phyloP scores from a whole-genome alignment of 2,113 vertebrate genomes.

The Dolichallabes microphthalmus region DNA sequence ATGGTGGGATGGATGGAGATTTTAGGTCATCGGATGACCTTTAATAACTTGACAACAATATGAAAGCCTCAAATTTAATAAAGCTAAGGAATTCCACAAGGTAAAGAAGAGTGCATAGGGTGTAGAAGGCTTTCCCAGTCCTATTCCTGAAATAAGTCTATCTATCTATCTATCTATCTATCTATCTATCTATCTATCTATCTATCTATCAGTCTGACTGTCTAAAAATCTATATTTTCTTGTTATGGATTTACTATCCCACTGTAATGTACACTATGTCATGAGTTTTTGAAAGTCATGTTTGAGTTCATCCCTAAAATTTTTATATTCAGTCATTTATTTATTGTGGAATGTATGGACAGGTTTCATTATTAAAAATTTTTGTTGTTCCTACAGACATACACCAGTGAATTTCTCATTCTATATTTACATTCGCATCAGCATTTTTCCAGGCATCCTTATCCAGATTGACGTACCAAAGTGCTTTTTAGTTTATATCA shows the following conservation, averaged over 20 bases:
- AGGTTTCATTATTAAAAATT: not conserved
- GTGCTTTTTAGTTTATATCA: conserved; percentile 2
- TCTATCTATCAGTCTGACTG: not conserved
- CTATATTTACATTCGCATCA: not conserved
- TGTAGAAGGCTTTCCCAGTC: not conserved
- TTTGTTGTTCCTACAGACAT: not conserved
- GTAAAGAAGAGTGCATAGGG: not conserved
- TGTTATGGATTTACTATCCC: not conserved
- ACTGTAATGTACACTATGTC: not conserved
- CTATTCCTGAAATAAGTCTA: no score
- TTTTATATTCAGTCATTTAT: not conserved
- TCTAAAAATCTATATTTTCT: not conserved
- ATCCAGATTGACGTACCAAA: not conserved
- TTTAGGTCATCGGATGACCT: conserved; percentile 29
- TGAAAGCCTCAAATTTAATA: not conserved
- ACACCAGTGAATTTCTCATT: not conserved
- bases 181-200: not conserved
- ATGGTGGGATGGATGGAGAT: conserved; percentile 18
- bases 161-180: not conserved
- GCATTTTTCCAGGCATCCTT: not conserved
- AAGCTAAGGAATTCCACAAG: not conserved
- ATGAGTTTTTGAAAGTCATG: not conserved
- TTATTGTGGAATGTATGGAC: not conserved
- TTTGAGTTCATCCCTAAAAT: not conserved
- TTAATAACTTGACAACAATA: conserved; percentile 20